Conservation (phyloP, 2,888 invertebrate genomes). For the Cataglyphis rosenhaueri region DNA sequence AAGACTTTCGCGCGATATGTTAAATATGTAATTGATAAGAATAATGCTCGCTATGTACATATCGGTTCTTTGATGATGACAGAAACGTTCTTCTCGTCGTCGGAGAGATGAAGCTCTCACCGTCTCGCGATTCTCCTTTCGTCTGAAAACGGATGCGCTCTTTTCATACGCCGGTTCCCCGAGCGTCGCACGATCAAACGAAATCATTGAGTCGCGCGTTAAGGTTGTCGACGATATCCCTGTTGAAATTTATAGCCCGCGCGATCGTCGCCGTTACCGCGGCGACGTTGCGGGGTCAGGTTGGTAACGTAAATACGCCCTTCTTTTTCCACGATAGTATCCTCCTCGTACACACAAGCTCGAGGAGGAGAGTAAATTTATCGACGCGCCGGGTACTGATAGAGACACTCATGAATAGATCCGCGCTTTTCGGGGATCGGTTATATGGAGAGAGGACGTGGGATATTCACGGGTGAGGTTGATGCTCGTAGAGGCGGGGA, state of each 20-base stretch:
- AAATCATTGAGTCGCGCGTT: slow-evolving; percentile 69
- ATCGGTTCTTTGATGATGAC: not conserved
- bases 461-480: slow-evolving; percentile 68
- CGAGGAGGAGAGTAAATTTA: slow-evolving; percentile 78
- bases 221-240: slow-evolving; percentile 33
- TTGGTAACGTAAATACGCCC: slow-evolving; percentile 63
- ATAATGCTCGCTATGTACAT: not conserved
- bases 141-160: slow-evolving; percentile 17
- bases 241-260: slow-evolving; percentile 64
- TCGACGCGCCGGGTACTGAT: slow-evolving; percentile 79
- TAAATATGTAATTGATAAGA: slow-evolving; percentile 12
- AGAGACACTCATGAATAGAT: slow-evolving; percentile 84
- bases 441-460: slow-evolving; percentile 71
- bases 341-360: slow-evolving; percentile 54
- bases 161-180: slow-evolving; percentile 18
- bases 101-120: not conserved
- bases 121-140: not conserved
- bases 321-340: slow-evolving; percentile 46
- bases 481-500: slow-evolving; percentile 49
- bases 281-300: slow-evolving; percentile 26
- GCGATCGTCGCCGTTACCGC: slow-evolving; percentile 43
- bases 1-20: not conserved
- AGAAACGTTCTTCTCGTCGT: not conserved
- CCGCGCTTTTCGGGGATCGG: slow-evolving; percentile 79
- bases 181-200: slow-evolving; percentile 75